phyloP scores from a whole-genome alignment of 2,797 vertebrate species.

The Bucorvus abyssinicus region DNA sequence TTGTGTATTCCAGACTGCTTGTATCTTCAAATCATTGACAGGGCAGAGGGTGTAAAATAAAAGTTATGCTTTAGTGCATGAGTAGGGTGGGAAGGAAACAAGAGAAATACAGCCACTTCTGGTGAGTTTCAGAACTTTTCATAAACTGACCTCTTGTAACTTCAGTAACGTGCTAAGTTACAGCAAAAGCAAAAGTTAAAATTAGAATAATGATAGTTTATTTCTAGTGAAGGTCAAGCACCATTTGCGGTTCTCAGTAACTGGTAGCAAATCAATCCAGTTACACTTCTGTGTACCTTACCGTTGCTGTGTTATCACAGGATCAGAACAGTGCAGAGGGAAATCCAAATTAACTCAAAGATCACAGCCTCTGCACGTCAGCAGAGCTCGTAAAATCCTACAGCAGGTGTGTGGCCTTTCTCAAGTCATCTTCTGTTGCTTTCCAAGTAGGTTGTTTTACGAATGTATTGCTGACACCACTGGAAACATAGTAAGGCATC shows the following conservation, averaged over 20 bases:
- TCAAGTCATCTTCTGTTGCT: not conserved
- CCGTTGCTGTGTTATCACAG: not conserved
- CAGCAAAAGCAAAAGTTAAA: not conserved
- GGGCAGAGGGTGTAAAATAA: not conserved
- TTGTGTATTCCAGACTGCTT: not conserved
- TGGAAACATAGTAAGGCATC: constrained; percentile 2
- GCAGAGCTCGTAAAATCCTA: not conserved
- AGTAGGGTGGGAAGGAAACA: not conserved
- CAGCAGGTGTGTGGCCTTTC: not conserved
- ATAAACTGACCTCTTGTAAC: not conserved
- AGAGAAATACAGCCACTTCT: not conserved
- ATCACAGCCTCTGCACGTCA: not conserved
- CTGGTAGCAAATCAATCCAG: not conserved
- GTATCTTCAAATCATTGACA: not conserved
- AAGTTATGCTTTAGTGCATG: not conserved
- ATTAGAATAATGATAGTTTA: not conserved
- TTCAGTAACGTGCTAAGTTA: not conserved
- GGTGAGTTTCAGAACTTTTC: not conserved
- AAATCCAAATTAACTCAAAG: not conserved
- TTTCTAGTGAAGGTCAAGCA: not conserved
- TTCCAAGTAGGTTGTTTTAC: constrained; percentile 1
- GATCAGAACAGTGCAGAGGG: not conserved
- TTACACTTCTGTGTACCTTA: not conserved
- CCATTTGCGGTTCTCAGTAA: not conserved
- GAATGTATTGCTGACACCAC: constrained; percentile 11